Conservation (phyloP, 2,113 vertebrate genomes). For the Peromyscus californicus region DNA sequence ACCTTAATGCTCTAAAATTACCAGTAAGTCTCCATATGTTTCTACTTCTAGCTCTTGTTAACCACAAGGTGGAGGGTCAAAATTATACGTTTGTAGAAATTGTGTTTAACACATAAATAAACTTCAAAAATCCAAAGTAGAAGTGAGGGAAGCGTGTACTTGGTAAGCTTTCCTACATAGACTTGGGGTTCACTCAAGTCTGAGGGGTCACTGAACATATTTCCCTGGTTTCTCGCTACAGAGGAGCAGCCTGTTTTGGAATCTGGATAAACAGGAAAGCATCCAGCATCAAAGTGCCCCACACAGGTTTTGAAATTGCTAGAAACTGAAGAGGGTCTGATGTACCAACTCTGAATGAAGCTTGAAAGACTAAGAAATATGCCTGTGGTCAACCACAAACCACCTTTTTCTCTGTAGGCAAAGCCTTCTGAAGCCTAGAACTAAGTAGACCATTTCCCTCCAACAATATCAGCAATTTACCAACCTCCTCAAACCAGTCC, state of each 20-base stretch:
- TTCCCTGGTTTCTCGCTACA: neutral
- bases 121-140: conserved; percentile 32
- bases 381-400: conserved; percentile 17
- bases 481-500: neutral
- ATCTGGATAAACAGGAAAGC: neutral
- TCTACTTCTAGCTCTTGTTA: conserved; percentile 31
- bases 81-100: conserved; percentile 45
- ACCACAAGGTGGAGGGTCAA: conserved; percentile 36
- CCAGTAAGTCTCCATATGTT: neutral
- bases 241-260: neutral
- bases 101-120: neutral
- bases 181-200: neutral
- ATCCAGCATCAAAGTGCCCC: neutral
- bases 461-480: neutral
- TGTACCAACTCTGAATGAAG: neutral
- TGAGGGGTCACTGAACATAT: neutral
- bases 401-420: conserved; percentile 10
- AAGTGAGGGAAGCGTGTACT: neutral
- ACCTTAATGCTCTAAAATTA: conserved; percentile 24
- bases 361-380: conserved; percentile 38
- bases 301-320: neutral
- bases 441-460: neutral
- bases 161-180: neutral
- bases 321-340: neutral
- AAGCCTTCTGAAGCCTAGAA: conserved; percentile 7